phyloP scores from a whole-genome alignment of 2,888 invertebrate species.

The Drepana falcataria region DNA sequence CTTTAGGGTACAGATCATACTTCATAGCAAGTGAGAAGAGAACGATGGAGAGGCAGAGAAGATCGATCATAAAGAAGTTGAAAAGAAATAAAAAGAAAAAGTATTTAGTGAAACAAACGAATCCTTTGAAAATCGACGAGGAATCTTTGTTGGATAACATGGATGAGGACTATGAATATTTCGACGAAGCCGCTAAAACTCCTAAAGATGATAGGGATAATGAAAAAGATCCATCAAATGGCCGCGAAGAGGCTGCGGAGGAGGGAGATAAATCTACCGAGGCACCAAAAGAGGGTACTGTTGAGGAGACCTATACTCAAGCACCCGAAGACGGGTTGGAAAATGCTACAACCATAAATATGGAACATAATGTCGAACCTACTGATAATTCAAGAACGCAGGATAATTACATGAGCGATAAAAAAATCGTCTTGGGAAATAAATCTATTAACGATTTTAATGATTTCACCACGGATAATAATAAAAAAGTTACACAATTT shows the following conservation, averaged over 20 bases:
- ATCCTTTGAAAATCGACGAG: constrained; percentile 20
- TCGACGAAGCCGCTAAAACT: constrained; percentile 17
- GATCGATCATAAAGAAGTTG: constrained; percentile 36
- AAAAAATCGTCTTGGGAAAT: too few relatives aligned
- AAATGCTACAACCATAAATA: too few relatives aligned
- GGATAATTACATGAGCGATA: too few relatives aligned
- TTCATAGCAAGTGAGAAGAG: constrained; percentile 44
- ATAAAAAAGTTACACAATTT: too few relatives aligned
- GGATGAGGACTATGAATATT: constrained; percentile 21
- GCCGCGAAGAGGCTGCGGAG: background rate
- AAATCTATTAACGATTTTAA: too few relatives aligned
- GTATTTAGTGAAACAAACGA: constrained; percentile 31
- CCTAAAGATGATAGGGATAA: constrained; percentile 2
- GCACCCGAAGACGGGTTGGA: too few relatives aligned
- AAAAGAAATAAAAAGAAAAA: constrained; percentile 34
- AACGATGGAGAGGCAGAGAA: constrained; percentile 9
- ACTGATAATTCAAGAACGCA: too few relatives aligned
- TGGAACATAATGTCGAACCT: too few relatives aligned
- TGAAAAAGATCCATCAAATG: constrained; percentile 1
- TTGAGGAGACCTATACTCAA: too few relatives aligned
- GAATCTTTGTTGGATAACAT: constrained; percentile 16
- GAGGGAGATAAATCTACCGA: background rate
- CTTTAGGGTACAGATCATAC: constrained; percentile 83
- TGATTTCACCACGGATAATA: too few relatives aligned
- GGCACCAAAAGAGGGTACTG: background rate